Base-by-base conservation (phyloP, 2,797 vertebrate species). In the Aplochiton taeniatus region DNA sequence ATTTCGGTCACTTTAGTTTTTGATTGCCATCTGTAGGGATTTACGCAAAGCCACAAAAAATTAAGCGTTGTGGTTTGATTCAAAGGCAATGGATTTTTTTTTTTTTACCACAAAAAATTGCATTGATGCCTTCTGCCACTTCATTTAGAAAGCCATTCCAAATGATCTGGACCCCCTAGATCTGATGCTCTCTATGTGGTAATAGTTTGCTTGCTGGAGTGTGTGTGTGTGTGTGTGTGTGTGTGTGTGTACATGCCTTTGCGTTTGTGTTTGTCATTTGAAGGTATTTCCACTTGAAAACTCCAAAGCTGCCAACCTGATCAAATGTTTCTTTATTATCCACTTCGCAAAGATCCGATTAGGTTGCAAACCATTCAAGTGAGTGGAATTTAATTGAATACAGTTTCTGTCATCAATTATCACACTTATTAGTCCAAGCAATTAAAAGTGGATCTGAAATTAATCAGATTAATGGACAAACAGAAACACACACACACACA, bases 361-460 rank as follows among this genome's bases (percentile, higher is more conserved):
- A 81, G 77, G 70, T 72, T 59, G 5, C 76, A 76, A 83, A 85
- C 80, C 63, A 81, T 89, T 89, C 66, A 82, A 80, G 61, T 70
- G 77, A 85, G 80, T 71, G 70, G 72, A 74, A 85, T 86, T 79
- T 85, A 87, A 91, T 85, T 86, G 75, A 84, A 88, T 90, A 86
- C 77, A 73, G 74, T 82, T 86, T 80, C 66, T 63, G 76, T 81
- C 79, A 82, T 88, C 81, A 87, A 77, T 89, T 87, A 77, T 80
- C 74, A 57, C 52, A 80, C 80, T 88, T 90, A 92, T 92, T 89
- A 89, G 82, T 88, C 79, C 75, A 69, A 59, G 52, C 77, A 72
- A 76, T 89, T 86, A 88, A 88, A 89, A 84, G 84, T 72, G 78
- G 58, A 74, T 79, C 81, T 80, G 68, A 89, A 88, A 91, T 87